Conservation (phyloP, 1,140 invertebrate species). For the Trichonephila clavata region DNA sequence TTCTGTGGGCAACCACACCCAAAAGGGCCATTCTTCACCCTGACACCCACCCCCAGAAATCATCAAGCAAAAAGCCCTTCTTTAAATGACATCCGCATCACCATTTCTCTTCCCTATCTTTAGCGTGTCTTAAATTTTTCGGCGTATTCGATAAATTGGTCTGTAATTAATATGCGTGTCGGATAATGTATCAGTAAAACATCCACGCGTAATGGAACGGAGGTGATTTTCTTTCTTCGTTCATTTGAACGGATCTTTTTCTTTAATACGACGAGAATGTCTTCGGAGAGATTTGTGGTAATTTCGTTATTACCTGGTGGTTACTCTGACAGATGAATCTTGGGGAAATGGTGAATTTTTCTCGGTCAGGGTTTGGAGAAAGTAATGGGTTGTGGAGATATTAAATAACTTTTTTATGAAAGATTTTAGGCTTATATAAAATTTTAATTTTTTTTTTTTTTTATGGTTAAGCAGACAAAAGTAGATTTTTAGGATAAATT, state of each 20-base stretch:
- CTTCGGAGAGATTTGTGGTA: constrained; percentile 15
- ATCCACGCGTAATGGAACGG: constrained; percentile 52
- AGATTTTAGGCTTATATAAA: too few relatives aligned
- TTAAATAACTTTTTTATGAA: too few relatives aligned
- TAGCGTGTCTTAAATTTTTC: constrained; percentile 68
- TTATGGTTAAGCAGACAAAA: too few relatives aligned
- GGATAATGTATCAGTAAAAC: constrained; percentile 58
- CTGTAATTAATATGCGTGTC: constrained; percentile 76
- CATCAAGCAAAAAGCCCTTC: constrained; percentile 58
- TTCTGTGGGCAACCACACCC: constrained; percentile 63
- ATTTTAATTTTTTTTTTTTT: too few relatives aligned
- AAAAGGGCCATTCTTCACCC: constrained; percentile 54
- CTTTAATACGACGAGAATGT: constrained; percentile 9
- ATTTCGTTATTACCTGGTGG: constrained; percentile 43
- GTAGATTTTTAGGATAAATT: too few relatives aligned
- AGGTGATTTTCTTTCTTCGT: constrained; percentile 27
- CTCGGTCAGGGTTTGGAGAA: too few relatives aligned
- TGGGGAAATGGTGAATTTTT: too few relatives aligned
- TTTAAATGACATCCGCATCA: constrained; percentile 68
- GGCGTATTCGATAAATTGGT: constrained; percentile 68
- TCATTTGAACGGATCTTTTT: constrained; percentile 1
- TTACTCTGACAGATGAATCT: background rate
- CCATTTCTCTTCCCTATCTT: constrained; percentile 64
- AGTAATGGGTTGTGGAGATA: too few relatives aligned
- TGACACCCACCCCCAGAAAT: constrained; percentile 49